Evolutionary conservation across 2,888 invertebrate genomes (phyloP).

Genomic region (Drosophila borborema): DNA sequence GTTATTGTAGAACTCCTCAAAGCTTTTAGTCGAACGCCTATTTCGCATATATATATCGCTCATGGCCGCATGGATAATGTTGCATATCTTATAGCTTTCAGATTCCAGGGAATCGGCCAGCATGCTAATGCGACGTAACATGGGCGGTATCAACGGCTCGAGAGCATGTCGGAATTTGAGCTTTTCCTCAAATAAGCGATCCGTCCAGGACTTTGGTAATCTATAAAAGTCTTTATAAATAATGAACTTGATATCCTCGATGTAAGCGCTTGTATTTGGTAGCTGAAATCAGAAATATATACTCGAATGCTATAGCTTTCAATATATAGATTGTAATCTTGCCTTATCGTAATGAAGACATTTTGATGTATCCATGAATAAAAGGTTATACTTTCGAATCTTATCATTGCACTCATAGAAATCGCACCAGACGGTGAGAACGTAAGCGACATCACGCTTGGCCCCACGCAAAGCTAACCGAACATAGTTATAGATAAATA

Average conservation of each 20-base stretch:
- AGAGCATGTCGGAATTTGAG: not conserved
- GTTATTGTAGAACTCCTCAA: not conserved
- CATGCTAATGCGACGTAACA: not conserved
- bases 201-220: not conserved
- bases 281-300: not conserved
- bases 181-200: not conserved
- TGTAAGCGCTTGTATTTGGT: not conserved
- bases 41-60: not conserved
- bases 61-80: not conserved
- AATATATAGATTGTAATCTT: not conserved
- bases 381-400: not conserved
- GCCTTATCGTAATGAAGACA: not conserved
- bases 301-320: not conserved
- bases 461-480: too few species aligned
- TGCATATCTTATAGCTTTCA: slow-evolving; percentile 1
- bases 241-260: not conserved
- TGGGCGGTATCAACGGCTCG: not conserved
- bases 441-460: not conserved
- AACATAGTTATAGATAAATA: too few species aligned
- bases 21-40: too few species aligned
- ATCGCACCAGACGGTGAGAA: not conserved
- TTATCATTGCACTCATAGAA: not conserved
- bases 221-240: not conserved
- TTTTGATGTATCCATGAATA: not conserved
- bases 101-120: not conserved